Base-by-base conservation (phyloP, 1,140 invertebrate genomes). In the Caenorhabditis remanei region DNA sequence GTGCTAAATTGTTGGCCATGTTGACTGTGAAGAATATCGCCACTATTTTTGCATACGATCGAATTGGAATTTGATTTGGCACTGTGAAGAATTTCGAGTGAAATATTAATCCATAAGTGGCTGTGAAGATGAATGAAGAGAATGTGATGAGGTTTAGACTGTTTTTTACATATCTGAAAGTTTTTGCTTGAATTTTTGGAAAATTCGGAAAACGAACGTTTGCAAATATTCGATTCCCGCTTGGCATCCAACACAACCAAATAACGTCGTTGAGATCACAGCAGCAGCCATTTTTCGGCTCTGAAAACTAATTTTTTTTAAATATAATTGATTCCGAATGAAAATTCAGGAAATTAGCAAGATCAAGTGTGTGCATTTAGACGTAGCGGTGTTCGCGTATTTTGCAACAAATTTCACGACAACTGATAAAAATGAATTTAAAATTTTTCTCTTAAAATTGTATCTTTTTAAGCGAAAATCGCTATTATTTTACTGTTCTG, bases 1-100 rank as follows among this genome's bases (percentile, higher is more conserved):
- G 96, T 0, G 97, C 96, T 94, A 96, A 96, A 93, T 99, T 99
- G 93, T 99, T 99, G 19, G 95, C 95, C 5, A 99, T 95, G 93
- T 96, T 98, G 8, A 96, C 95, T 2, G 96, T 92, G 93, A 99
- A 99, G 93, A 98, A 99, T 92, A 99, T 95, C 4, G 95, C 92
- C 0, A 99, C 97, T 85, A 99, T 94, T 48, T 95, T 93, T 8
- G 96, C 90, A 92, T 99, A 99, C 90, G 96, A 95, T 90, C 95
- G 93, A 9, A 94, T 89, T 14, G 94, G 94, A 86, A 95, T 94
- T 55, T 88, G 89, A 43, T 95, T 94, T 89, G 95, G 94, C 32
- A 95, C 94, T 48, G 95, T 95, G n/a, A 96, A 96, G 93, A 95
- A 97, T 93, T 96, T 96, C 16, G 95, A 94, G 0, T 96, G 97